Conservation (phyloP, 2,797 vertebrate species). For the Anas georgica region DNA sequence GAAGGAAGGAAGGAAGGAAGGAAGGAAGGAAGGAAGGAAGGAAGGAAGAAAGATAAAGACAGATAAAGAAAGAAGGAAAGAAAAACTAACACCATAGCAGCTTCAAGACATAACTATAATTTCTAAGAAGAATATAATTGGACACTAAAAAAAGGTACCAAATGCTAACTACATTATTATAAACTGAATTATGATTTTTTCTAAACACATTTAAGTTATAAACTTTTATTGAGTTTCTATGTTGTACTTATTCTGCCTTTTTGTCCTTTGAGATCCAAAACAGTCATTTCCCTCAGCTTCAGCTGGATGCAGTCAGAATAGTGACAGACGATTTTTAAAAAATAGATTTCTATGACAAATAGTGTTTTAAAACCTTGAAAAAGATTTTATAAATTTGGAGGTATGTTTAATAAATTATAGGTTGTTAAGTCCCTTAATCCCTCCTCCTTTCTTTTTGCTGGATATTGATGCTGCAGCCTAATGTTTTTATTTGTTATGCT, state of each 20-base stretch:
- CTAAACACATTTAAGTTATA: neutral
- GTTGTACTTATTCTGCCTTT: neutral
- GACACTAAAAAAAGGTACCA: neutral
- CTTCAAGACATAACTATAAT: neutral
- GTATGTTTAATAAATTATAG: neutral
- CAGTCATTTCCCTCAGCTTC: neutral
- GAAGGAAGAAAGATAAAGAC: no score
- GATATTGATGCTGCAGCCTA: neutral
- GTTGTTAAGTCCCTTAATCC: neutral
- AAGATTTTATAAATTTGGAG: neutral
- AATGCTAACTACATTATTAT: neutral
- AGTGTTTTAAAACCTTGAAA: neutral
- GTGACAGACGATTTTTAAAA: neutral
- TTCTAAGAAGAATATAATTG: neutral
- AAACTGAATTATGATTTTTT: neutral
- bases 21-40: no score
- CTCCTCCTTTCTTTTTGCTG: neutral
- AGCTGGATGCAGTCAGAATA: neutral
- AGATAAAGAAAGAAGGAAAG: neutral
- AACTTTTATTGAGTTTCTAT: neutral
- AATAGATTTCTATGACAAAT: neutral
- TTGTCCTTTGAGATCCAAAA: neutral
- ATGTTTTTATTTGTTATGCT: neutral
- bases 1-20: no score
- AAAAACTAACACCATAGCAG: neutral